phyloP scores from a whole-genome alignment of 2,888 invertebrate genomes.

The Zygaena filipendulae region DNA sequence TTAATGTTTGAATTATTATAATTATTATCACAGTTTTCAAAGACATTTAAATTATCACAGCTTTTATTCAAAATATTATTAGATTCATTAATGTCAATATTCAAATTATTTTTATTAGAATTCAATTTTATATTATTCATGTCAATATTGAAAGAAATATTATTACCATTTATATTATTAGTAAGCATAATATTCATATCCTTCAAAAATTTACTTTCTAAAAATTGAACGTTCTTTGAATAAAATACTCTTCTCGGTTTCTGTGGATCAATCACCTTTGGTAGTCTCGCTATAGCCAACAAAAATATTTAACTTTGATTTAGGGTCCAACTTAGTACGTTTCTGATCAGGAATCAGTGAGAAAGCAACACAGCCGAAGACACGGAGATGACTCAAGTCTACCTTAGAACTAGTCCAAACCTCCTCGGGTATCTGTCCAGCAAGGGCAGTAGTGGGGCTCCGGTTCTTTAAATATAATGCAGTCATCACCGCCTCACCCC shows the following conservation, averaged over 20 bases:
- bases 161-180: no score
- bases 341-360: constrained; percentile 3
- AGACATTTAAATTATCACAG: neutral
- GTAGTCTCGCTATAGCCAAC: constrained; percentile 9
- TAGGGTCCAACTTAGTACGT: constrained; percentile 5
- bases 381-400: no score
- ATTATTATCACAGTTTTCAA: constrained; percentile 1
- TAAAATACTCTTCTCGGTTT: constrained; percentile 6
- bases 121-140: no score
- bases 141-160: no score
- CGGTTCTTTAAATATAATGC: constrained; percentile 8
- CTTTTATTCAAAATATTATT: no score
- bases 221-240: constrained; percentile 5
- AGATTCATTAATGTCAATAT: no score
- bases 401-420: constrained; percentile 9
- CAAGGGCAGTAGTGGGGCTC: constrained; percentile 7
- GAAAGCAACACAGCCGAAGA: constrained; percentile 9
- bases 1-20: no score
- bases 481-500: constrained; percentile 9
- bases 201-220: constrained; percentile 7
- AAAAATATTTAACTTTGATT: constrained; percentile 5
- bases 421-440: constrained; percentile 10
- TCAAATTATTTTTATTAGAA: no score
- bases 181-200: no score
- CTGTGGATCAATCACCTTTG: constrained; percentile 7